Base-by-base conservation (phyloP, 37 sponge, comb jelly and placozoan genomes). In the Ephydatia muelleri region DNA sequence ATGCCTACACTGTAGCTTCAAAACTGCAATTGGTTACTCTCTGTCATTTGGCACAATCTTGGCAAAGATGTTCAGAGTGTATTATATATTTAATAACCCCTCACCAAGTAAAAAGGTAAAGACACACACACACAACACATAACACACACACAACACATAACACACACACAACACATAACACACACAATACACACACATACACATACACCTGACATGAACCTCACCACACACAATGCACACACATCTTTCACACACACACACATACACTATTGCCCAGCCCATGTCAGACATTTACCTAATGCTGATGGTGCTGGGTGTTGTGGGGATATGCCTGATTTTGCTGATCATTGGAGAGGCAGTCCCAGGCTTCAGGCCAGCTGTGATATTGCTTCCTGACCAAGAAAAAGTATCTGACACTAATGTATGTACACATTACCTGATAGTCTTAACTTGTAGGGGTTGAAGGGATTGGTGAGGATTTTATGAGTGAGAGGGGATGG, bases 21-120 rank as follows among this genome's bases (percentile, higher is more conserved):
- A 14, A 57, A 57, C 57, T 65, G 80, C 28, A 0, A 9, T 79
- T 57, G 80, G 80, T 0, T 79, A 79, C 31, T 79, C 57, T 19
- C 80, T 79, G 48, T 34, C 65, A 12, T 49, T 79, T 64, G 80
- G 80, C 30, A 79, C 80, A 26, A 49, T 79, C 13, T 38, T 79
- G 64, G 80, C 80, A 28, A 79, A 79, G 25, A 79, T 79, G 80
- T 79, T 64, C 65, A 2, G 80, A 23, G 80, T 79, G 4, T 79
- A 79, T 49, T 79, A 79, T 34, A 79, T 79, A 79, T 79, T 79
- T 25, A 79, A 64, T 49, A 57, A 79, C 23, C 80, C 80, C 28
- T 65, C 49, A 23, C 49, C 65, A 25, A 78, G 49, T n/a, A 47
- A 48, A 49, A 79, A 79, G n/a, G 80, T 57, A 39, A 76, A n/a